Base-by-base conservation (phyloP, 2,113 vertebrate genomes). In the Varanus salvator region DNA sequence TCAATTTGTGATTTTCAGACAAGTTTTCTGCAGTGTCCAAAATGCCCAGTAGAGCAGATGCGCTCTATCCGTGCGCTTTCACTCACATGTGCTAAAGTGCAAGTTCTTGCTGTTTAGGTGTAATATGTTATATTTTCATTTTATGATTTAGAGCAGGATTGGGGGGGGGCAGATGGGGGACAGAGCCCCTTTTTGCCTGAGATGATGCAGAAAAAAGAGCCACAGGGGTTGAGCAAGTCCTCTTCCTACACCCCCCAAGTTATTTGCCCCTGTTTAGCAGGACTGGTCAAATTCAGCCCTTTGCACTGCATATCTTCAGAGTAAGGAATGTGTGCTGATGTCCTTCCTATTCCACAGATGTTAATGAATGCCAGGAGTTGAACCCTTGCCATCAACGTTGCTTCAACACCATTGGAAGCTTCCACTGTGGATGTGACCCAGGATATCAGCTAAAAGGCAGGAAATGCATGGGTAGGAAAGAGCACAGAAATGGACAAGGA, bases 351-450 rank as follows among this genome's bases (percentile, higher is more conserved):
- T 93, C 93, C 78, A 93, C 96, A 99, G 99, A 99, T 92, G 75
- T 99, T 87, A 99, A 99, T 0, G 99, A 99, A 96, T 99, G 99
- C 90, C 98, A 98, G 94, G 99, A 99, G 90, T 97, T 98, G 68
- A 98, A 95, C 82, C 97, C 97, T 23, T 99, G 99, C 89, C 98
- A 99, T 89, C 99, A 99, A 54, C 98, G 93, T 60, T 99, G 99
- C 94, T 97, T 99, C 91, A 99, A 99, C 89, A 98, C 97, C 15
- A 96, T 99, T 71, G 99, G 99, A 75, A 99, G 99, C 91, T 99
- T 98, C 95, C 98, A 98, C 84, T 99, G 99, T 92, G 98, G 98
- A 31, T 99, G 99, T 94, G 98, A 99, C 78, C 98, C 98, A 2
- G 99, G 99, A 60, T 99, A 97, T 96, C 98, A 99, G 54, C 96